Base-by-base conservation (phyloP, 2,797 vertebrate genomes). In the Cossypha dichroa region DNA sequence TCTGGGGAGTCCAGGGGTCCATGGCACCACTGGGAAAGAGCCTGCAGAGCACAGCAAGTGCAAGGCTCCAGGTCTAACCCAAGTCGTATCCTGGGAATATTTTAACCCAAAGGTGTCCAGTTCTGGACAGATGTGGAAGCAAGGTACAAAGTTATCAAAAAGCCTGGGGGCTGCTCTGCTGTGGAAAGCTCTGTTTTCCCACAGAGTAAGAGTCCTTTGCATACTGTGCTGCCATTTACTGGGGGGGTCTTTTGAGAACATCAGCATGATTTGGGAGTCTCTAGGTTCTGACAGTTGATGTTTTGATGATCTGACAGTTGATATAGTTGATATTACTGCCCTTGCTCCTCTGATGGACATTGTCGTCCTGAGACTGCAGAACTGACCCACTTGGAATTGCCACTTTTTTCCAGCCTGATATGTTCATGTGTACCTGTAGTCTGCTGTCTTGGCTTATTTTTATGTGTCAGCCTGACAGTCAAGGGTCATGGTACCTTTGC, bases 351-450 rank as follows among this genome's bases (percentile, higher is more conserved):
- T 40, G 36, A 21, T 41, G 33, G 43, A 26, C 31, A 12, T 6
- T 1, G 0, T 8, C 1, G 1, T 34, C 25, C 22, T 36, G 46
- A 80, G 48, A 64, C 11, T 59, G 41, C 0, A 2, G 48, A 46
- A 31, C 59, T 51, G 51, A 66, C 19, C 34, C 43, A 5, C 34
- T 43, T n/a, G 22, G 43, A 52, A 70, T 15, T 81, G 43, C 25
- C 56, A 31, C 45, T 1, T 0, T 0, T 64, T 89, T 48, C 26
- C 28, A 70, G 45, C 36, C 74, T 72, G 45, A 15, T 18, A 13
- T 11, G 19, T 46, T 70, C 9, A 13, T 11, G 20, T 78, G 87
- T 51, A 43, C 49, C 41, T 43, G 28, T 21, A 68, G 17, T 38
- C 58, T 82, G 33, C 49, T 88, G 49, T 72, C 63, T 68, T 40